phyloP scores from a whole-genome alignment of 2,797 vertebrate species.

The Phataginus tetradactyla region DNA sequence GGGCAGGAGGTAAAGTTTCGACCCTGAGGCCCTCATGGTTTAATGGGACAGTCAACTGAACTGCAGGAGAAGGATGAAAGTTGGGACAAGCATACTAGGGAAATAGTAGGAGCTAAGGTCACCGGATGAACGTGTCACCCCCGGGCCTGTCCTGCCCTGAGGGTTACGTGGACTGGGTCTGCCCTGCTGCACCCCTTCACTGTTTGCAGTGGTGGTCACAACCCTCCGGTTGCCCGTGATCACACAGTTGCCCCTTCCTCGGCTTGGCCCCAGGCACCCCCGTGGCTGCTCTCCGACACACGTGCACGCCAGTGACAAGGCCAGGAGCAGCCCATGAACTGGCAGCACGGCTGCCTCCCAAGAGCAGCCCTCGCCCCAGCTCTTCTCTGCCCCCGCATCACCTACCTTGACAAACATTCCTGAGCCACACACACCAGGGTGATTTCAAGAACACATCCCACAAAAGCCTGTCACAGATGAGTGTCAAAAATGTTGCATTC shows the following conservation, averaged over 20 bases:
- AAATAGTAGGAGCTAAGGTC: no score
- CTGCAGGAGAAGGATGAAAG: not conserved
- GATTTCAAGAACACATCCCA: not conserved
- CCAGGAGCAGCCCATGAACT: rapidly evolving
- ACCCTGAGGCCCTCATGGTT: not conserved
- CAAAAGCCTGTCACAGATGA: not conserved
- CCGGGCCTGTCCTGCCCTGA: rapidly evolving
- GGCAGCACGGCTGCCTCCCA: rapidly evolving
- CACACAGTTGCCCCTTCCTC: rapidly evolving
- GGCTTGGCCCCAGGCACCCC: not conserved
- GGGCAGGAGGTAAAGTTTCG: not conserved
- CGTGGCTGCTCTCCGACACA: rapidly evolving
- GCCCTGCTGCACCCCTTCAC: not conserved
- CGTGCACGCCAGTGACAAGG: rapidly evolving
- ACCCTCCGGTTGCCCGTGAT: not conserved
- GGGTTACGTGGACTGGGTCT: rapidly evolving
- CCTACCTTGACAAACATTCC: not conserved
- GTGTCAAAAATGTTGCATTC: not conserved
- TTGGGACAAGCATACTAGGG: not conserved
- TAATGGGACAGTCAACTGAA: not conserved
- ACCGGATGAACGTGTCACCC: rapidly evolving
- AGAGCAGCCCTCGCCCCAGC: rapidly evolving
- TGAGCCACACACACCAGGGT: not conserved
- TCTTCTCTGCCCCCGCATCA: rapidly evolving
- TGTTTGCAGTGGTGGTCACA: not conserved